phyloP scores from a whole-genome alignment of 2,888 invertebrate species.

The Escarpia spicata region DNA sequence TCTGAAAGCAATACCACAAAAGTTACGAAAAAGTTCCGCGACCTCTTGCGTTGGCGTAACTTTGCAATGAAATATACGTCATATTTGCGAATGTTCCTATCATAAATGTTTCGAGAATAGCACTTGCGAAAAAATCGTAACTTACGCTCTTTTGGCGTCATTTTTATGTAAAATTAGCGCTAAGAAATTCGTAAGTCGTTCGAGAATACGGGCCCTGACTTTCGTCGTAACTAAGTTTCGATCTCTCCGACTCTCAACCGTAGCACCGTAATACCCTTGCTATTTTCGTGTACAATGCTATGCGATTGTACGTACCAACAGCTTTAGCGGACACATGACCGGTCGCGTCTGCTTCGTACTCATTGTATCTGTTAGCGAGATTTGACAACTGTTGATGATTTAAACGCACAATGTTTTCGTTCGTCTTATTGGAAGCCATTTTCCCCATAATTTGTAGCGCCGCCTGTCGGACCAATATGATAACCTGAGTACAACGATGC shows the following conservation, averaged over 20 bases:
- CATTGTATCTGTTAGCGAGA: background rate
- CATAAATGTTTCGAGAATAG: too few relatives aligned
- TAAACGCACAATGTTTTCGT: slow-evolving; percentile 13
- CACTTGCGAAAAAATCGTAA: too few relatives aligned
- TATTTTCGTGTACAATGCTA: background rate
- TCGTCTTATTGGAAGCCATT: slow-evolving; percentile 3
- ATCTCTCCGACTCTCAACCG: background rate
- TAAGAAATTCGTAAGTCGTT: too few relatives aligned
- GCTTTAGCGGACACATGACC: background rate
- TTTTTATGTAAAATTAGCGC: too few relatives aligned
- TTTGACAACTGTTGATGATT: background rate
- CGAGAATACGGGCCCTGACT: too few relatives aligned
- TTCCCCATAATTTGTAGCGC: background rate
- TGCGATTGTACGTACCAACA: background rate
- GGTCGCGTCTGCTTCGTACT: background rate
- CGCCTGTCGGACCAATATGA: background rate
- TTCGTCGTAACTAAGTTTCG: background rate
- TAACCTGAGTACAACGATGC: background rate
- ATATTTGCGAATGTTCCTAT: too few relatives aligned
- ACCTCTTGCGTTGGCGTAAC: too few relatives aligned
- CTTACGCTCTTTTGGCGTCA: too few relatives aligned
- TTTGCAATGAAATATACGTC: too few relatives aligned
- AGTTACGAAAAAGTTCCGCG: too few relatives aligned
- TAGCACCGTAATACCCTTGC: background rate
- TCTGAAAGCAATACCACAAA: too few relatives aligned